These are phyloP conservation scores for Chlorops oryzae DNA, from an alignment of 1,140 invertebrate genomes.

Conservation along the genomic window DNA sequence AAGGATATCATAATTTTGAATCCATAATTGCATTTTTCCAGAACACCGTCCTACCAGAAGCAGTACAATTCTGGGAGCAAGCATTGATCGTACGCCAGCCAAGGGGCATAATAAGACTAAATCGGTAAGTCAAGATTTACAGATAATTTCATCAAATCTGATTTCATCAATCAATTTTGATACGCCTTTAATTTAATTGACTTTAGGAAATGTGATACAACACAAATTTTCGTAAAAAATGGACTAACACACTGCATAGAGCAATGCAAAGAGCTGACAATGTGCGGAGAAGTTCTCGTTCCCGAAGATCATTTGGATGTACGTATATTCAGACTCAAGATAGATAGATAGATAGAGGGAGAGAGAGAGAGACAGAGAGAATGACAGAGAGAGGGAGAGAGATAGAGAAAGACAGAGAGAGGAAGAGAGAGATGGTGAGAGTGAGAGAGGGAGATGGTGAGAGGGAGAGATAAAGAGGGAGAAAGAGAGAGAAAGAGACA, in stretches of 20 bases:
- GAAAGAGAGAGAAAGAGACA: too few species aligned
- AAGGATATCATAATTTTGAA: slow-evolving; percentile 4
- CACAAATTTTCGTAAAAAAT: slow-evolving; percentile 75
- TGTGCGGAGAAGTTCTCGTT: slow-evolving; percentile 91
- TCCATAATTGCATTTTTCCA: slow-evolving; percentile 45
- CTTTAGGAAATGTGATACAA: slow-evolving; percentile 71
- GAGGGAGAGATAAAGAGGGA: too few species aligned
- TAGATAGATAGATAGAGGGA: too few species aligned
- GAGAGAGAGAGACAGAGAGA: too few species aligned
- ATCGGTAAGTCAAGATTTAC: slow-evolving; percentile 61
- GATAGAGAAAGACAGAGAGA: too few species aligned
- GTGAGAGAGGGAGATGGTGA: too few species aligned
- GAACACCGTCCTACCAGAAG: slow-evolving; percentile 85
- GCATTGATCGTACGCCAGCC: slow-evolving; percentile 83
- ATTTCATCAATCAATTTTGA: background rate
- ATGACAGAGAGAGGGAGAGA: too few species aligned
- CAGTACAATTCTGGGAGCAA: slow-evolving; percentile 87
- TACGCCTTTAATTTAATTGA: background rate
- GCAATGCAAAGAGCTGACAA: slow-evolving; percentile 74
- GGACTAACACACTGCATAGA: slow-evolving; percentile 83
- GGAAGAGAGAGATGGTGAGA: too few species aligned
- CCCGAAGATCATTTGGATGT: slow-evolving; percentile 89
- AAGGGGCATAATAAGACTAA: slow-evolving; percentile 74
- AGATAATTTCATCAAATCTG: background rate
- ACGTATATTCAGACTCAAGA: slow-evolving; percentile 44